phyloP scores from a whole-genome alignment of 2,113 vertebrate species.

The Hippopotamus amphibius region DNA sequence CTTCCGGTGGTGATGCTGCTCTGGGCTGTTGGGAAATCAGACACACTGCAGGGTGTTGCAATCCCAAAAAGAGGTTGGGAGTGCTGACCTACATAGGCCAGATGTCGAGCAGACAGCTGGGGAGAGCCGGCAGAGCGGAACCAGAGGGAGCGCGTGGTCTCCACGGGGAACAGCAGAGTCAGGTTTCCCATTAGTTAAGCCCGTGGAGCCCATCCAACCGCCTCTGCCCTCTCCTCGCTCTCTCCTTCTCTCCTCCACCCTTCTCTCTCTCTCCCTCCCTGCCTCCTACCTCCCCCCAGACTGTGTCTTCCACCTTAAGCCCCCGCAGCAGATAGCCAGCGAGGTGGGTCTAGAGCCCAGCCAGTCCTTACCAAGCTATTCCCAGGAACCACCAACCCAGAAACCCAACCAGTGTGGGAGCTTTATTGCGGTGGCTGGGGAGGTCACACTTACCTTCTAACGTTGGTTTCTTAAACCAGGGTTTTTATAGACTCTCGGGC shows the following conservation, averaged over 20 bases:
- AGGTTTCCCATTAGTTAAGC: slow-evolving; percentile 51
- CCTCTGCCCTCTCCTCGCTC: accelerated
- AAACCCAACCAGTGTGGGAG: neutral
- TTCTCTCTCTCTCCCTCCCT: neutral
- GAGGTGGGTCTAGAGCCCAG: neutral
- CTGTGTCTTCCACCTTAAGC: neutral
- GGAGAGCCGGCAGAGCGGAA: neutral
- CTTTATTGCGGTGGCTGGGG: neutral
- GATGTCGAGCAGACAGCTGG: slow-evolving; percentile 68
- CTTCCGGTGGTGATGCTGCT: neutral
- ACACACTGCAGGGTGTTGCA: slow-evolving; percentile 3
- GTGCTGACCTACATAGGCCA: slow-evolving; percentile 66
- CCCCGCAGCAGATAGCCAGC: neutral
- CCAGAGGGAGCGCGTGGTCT: slow-evolving; percentile 39
- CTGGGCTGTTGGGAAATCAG: slow-evolving; percentile 26
- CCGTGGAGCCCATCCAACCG: neutral
- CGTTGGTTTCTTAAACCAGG: neutral
- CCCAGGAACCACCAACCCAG: neutral
- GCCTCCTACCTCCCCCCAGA: accelerated
- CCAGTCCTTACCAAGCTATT: neutral
- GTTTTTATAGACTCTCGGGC: neutral
- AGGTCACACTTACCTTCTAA: neutral
- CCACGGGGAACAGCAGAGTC: neutral
- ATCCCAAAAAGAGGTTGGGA: neutral
- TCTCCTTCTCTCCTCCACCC: neutral